Conservation (phyloP, 2,888 invertebrate species). For the Yponomeuta evonymella region DNA sequence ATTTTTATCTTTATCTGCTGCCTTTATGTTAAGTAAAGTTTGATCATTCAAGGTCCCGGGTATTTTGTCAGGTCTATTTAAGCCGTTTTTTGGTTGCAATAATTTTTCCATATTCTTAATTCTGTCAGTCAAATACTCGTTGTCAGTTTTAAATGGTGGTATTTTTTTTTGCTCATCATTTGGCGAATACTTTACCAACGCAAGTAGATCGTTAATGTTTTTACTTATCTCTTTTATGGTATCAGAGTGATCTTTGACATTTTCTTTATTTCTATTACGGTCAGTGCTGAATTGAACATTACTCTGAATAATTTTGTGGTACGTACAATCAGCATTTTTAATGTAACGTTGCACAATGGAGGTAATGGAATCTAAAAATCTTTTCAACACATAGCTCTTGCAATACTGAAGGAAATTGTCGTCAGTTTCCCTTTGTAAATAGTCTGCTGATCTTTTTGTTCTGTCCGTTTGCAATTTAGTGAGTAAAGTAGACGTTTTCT, state of each 20-base stretch:
- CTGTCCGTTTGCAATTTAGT: not conserved
- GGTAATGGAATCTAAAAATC: not conserved
- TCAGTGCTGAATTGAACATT: too few relatives aligned
- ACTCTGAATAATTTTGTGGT: not conserved
- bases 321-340: not conserved
- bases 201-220: not conserved
- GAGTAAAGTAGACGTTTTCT: not conserved
- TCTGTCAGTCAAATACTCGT: not conserved
- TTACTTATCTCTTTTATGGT: not conserved
- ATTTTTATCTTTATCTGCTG: not conserved
- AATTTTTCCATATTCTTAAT: not conserved
- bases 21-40: not conserved
- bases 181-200: not conserved
- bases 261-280: not conserved
- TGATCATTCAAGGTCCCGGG: not conserved
- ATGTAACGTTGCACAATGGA: not conserved
- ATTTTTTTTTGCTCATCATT: not conserved
- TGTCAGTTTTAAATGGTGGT: not conserved
- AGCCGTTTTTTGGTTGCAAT: not conserved
- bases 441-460: not conserved
- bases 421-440: not conserved
- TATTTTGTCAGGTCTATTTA: not conserved
- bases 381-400: not conserved
- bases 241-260: not conserved
- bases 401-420: not conserved